A percentile compares a stretch with the other conserved stretches of the same genome.
phyloP scores from a whole-genome alignment of 2,113 vertebrate genomes.

The Entelurus aequoreus region DNA sequence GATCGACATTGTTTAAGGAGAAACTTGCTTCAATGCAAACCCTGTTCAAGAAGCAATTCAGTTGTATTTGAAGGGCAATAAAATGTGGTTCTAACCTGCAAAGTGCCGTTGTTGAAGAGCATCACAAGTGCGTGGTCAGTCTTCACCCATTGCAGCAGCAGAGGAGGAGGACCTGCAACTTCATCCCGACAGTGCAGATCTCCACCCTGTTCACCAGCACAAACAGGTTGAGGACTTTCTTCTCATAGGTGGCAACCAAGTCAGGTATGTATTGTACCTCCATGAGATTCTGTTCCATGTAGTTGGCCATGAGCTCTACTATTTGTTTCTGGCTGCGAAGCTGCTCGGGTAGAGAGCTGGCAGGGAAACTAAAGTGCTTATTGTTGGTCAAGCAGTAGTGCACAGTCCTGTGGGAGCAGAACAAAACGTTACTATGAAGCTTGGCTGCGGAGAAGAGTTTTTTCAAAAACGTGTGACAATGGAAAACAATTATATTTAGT shows the following conservation, averaged over 20 bases:
- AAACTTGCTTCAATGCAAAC: too few relatives aligned
- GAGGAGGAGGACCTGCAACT: constrained; percentile 67
- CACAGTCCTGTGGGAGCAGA: constrained; percentile 72
- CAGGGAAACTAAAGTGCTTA: constrained; percentile 84
- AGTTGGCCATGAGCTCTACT: constrained; percentile 86
- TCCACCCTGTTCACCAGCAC: constrained; percentile 75
- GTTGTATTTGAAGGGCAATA: not conserved
- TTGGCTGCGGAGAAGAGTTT: too few relatives aligned
- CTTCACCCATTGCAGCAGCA: constrained; percentile 97
- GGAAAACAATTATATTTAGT: too few relatives aligned
- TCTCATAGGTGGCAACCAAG: not conserved
- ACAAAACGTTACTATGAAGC: too few relatives aligned
- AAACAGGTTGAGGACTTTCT: not conserved
- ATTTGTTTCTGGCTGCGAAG: constrained; percentile 86
- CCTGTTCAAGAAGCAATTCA: too few relatives aligned
- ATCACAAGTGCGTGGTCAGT: constrained; percentile 93
- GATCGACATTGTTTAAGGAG: too few relatives aligned
- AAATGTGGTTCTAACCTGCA: constrained; percentile 76
- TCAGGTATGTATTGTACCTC: constrained; percentile 69
- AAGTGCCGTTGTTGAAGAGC: constrained; percentile 91
- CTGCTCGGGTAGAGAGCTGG: constrained; percentile 79
- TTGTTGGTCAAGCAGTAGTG: constrained; percentile 91
- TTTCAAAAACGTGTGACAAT: too few relatives aligned
- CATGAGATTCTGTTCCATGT: constrained; percentile 97
- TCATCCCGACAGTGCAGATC: constrained; percentile 80